Percentiles rank a stretch among this genome's conserved stretches.
phyloP scores from a whole-genome alignment of 2,797 vertebrate species.

The Tenualosa ilisha region DNA sequence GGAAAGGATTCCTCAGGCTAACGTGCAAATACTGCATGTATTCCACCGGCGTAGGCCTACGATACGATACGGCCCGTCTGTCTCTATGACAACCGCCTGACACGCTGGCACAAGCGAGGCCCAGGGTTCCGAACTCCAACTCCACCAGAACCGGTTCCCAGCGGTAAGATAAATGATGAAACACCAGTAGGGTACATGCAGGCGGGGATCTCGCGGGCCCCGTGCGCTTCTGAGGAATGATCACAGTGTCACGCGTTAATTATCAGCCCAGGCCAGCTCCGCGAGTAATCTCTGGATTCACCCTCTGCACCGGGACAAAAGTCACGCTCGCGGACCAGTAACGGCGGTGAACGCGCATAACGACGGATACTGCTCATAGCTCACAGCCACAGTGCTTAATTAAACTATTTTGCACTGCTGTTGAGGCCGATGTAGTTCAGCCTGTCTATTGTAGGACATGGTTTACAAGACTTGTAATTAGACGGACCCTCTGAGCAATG shows the following conservation, averaged over 20 bases:
- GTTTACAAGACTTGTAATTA: background rate
- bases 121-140: background rate
- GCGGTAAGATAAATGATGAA: too few species aligned
- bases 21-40: too few species aligned
- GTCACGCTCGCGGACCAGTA: background rate
- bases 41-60: too few species aligned
- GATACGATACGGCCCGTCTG: background rate
- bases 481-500: background rate
- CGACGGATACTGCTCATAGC: too few species aligned
- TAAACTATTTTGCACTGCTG: background rate
- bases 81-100: background rate
- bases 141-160: too few species aligned
- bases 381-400: too few species aligned
- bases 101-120: background rate
- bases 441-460: too few species aligned
- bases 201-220: background rate
- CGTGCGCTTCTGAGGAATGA: background rate
- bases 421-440: too few species aligned
- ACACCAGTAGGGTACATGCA: background rate
- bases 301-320: background rate
- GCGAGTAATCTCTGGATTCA: background rate
- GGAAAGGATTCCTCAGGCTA: too few species aligned
- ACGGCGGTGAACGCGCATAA: background rate
- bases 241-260: background rate
- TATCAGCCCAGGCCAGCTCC: constrained; percentile 10